Evolutionary conservation across 1,140 invertebrate species (phyloP), one percentile per base, ranked within the genome.

Genomic region (Drosophila takahashii): DNA sequence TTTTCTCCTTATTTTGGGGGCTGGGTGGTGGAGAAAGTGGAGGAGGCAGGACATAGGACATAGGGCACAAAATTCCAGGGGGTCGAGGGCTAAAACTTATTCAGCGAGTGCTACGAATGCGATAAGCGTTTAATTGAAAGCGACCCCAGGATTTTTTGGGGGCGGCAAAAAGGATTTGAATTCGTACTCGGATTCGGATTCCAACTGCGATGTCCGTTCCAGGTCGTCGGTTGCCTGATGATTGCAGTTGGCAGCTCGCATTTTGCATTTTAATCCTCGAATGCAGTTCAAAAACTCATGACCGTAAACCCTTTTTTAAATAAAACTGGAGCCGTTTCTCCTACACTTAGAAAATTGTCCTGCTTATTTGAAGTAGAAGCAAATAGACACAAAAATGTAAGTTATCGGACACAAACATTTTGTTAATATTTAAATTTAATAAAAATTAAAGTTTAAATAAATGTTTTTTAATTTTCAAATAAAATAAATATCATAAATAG

Each of bases 61-160:
- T 58, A 8, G 41, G 41, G 3, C 41, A 16, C 18, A 58, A n/a
- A n/a, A 15, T 6, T 44, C 8, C 6, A 16, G 4, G n/a, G n/a
- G 36, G 34, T 16, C 47, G 41, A 52, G 66, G 47, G 18, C 29
- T 8, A 50, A 37, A 69, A 50, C 51, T 62, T 44, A 50, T 58
- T 77, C 60, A 61, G 66, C 81, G 77, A 87, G 60, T 86, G 81
- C 75, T 60, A 34, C 41, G 59, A 4, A 39, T 51, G 66, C 70
- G 83, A 86, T 86, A 86, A 86, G 83, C 83, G 78, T 87, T 86
- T 86, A 86, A 86, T 86, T 86, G 84, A 86, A 86, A 74, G 69
- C 53, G 64, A 42, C 64, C 59, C 44, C 45, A 32, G 18, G 16
- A 26, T 29, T 60, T 47, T 47, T 47, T 22, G 22, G 22, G 53